A percentile compares a stretch with the other conserved stretches of the same genome.
Conservation (phyloP, 2,113 vertebrate species). For the Hypanus sabinus region DNA sequence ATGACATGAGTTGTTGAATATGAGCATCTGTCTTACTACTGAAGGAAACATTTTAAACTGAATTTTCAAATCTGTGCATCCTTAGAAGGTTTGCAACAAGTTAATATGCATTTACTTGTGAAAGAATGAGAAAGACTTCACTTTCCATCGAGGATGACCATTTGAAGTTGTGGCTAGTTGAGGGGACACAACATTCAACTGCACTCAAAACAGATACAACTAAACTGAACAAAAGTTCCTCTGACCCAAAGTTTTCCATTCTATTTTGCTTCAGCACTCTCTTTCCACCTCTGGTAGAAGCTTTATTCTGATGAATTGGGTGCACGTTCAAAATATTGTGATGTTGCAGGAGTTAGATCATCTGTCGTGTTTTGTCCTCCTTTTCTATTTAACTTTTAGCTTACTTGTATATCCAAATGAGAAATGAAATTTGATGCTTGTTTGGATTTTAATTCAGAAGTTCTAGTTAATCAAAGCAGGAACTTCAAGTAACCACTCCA, state of each 20-base stretch:
- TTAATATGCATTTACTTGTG: background rate
- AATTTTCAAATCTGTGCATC: background rate
- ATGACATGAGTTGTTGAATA: background rate
- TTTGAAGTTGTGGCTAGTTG: background rate
- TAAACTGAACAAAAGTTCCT: background rate
- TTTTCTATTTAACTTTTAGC: no score
- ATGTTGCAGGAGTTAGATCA: background rate
- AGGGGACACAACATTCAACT: background rate
- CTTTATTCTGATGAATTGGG: background rate
- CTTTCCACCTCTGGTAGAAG: background rate
- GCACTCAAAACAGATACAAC: background rate
- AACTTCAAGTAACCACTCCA: background rate
- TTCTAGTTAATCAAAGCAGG: background rate
- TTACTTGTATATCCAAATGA: no score
- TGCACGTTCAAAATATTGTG: background rate
- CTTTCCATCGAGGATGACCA: background rate
- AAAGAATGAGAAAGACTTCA: background rate
- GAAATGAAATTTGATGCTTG: no score
- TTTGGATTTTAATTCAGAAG: background rate
- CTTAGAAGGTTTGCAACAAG: background rate
- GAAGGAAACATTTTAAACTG: background rate
- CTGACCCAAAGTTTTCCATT: background rate
- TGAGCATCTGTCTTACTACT: background rate
- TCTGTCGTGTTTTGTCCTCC: no score
- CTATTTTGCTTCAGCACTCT: background rate